These are phyloP conservation scores for Epinotia bilunana DNA, from an alignment of 2,888 invertebrate species.

Conservation along the genomic window DNA sequence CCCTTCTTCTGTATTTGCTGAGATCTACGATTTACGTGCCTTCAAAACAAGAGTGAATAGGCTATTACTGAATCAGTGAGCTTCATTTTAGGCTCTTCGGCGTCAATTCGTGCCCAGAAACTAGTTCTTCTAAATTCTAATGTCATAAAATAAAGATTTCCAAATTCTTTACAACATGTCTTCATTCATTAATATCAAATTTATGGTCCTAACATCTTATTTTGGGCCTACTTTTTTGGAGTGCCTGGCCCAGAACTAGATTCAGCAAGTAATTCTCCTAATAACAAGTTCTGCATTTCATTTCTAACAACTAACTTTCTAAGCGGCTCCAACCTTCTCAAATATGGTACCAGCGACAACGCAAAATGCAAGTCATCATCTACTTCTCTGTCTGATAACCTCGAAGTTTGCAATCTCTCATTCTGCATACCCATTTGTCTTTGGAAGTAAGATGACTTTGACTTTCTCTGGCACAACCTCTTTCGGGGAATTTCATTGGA, in stretches of 20 bases:
- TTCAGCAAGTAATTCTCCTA: slow-evolving; percentile 32
- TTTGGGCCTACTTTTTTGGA: background rate
- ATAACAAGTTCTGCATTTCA: slow-evolving; percentile 41
- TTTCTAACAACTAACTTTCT: slow-evolving; percentile 39
- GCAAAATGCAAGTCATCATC: slow-evolving; percentile 41
- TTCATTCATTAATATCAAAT: too few relatives aligned
- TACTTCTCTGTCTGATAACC: slow-evolving; percentile 10
- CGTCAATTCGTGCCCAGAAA: too few relatives aligned
- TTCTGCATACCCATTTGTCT: slow-evolving; percentile 14
- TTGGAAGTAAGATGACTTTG: background rate
- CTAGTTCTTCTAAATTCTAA: too few relatives aligned
- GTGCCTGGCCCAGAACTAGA: background rate
- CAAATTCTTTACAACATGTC: background rate
- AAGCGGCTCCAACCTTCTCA: slow-evolving; percentile 26
- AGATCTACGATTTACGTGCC: too few relatives aligned
- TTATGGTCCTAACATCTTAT: background rate
- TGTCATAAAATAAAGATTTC: too few relatives aligned
- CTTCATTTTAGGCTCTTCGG: too few relatives aligned
- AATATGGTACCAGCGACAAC: slow-evolving; percentile 36
- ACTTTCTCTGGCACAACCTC: background rate
- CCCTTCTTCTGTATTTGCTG: too few relatives aligned
- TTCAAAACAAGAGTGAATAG: too few relatives aligned
- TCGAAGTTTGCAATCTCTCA: background rate
- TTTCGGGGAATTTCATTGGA: background rate
- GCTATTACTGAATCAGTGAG: too few relatives aligned